phyloP scores from a whole-genome alignment of 2,797 vertebrate genomes.

The Danio albolineatus region DNA sequence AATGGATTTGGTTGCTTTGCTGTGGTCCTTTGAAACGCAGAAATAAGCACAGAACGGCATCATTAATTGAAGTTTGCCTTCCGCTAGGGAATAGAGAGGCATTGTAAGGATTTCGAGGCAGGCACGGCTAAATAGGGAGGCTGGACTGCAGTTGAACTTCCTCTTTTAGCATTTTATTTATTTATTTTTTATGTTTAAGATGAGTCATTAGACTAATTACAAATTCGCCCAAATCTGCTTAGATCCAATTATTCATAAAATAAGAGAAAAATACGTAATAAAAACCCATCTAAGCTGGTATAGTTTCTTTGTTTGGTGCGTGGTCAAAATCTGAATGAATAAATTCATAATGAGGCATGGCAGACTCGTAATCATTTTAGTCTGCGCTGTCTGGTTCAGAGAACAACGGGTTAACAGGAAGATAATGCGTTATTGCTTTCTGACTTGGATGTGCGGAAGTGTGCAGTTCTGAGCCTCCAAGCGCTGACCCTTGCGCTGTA shows the following conservation, averaged over 20 bases:
- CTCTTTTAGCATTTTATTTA: constrained; percentile 34
- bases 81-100: constrained; percentile 62
- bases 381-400: constrained; percentile 49
- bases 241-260: constrained; percentile 43
- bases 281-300: neutral
- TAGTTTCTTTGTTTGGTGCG: neutral
- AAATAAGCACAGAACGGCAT: constrained; percentile 72
- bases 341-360: constrained; percentile 43
- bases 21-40: constrained; percentile 69
- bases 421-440: constrained; percentile 81
- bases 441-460: constrained; percentile 73
- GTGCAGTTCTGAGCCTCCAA: constrained; percentile 77
- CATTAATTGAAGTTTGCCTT: constrained; percentile 67
- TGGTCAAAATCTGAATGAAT: constrained; percentile 42
- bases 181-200: constrained; percentile 47
- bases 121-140: constrained; percentile 64
- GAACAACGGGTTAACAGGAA: constrained; percentile 75
- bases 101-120: constrained; percentile 55
- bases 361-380: constrained; percentile 47
- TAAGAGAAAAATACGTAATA: neutral
- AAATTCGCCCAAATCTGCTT: constrained; percentile 38
- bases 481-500: constrained; percentile 78
- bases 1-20: constrained; percentile 66
- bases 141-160: constrained; percentile 63
- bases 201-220: constrained; percentile 45